These are phyloP conservation scores for Recurvirostra avosetta DNA, from an alignment of 2,113 vertebrate genomes.

Conservation along the genomic window DNA sequence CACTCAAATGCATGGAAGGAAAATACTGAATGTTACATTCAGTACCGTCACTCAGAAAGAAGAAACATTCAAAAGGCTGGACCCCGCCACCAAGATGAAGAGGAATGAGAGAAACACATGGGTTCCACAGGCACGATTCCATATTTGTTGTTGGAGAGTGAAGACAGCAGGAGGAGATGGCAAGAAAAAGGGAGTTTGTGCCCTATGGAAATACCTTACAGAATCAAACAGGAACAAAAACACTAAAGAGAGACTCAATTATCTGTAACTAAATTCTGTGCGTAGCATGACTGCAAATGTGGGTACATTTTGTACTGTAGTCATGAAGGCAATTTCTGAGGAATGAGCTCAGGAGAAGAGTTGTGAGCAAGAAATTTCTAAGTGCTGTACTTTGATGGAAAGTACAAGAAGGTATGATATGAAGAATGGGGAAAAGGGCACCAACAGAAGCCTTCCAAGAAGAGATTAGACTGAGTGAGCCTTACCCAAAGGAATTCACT, in stretches of 20 bases:
- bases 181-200: neutral
- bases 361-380: neutral
- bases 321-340: neutral
- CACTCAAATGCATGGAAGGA: neutral
- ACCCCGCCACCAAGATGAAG: neutral
- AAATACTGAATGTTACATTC: neutral
- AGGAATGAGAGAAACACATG: neutral
- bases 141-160: neutral
- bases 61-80: neutral
- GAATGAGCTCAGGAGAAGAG: neutral
- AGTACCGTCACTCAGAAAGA: neutral
- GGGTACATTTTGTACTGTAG: neutral
- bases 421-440: neutral
- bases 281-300: neutral
- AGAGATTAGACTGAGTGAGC: neutral
- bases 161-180: neutral
- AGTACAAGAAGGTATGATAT: neutral
- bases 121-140: neutral
- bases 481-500: neutral
- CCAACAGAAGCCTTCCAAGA: neutral
- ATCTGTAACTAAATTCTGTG: neutral
- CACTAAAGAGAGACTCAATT: neutral
- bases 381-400: neutral
- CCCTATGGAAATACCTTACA: neutral
- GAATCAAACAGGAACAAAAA: neutral